Evolutionary conservation across 2,888 invertebrate species (phyloP).

Genomic region (Incurvaria masculella): DNA sequence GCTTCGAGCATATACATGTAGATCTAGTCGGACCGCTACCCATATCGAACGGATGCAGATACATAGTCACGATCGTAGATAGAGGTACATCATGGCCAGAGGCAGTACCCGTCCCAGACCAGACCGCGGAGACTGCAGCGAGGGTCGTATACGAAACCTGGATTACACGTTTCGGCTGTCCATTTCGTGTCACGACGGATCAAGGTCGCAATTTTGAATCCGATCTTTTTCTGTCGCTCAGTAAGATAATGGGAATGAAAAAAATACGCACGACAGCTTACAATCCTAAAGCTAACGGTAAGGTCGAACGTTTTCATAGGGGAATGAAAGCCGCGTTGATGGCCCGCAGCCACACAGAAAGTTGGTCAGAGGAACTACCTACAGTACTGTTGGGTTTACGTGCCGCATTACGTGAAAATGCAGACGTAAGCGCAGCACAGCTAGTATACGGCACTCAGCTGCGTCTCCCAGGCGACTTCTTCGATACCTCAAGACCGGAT

Average conservation of each 20-base stretch:
- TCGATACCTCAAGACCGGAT: neutral
- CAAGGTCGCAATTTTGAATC: conserved; percentile 28
- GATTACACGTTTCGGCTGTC: conserved; percentile 6
- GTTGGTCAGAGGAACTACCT: conserved; percentile 20
- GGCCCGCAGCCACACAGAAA: neutral
- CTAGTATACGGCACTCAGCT: conserved; percentile 1
- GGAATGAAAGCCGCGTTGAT: neutral
- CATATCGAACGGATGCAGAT: neutral
- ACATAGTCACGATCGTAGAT: conserved; percentile 15
- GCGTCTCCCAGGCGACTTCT: conserved; percentile 6
- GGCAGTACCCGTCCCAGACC: conserved; percentile 19
- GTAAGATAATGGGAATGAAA: conserved; percentile 11
- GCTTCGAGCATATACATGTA: conserved; percentile 11
- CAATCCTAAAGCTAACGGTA: neutral
- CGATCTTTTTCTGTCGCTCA: conserved; percentile 20
- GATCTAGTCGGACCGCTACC: conserved; percentile 16
- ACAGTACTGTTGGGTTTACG: conserved; percentile 19
- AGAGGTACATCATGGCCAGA: conserved; percentile 20
- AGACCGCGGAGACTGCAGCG: conserved; percentile 21
- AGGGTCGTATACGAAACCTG: conserved; percentile 14
- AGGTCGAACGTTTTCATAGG: neutral
- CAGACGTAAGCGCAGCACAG: conserved; percentile 2
- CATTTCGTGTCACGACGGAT: conserved; percentile 20
- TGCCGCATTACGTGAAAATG: conserved; percentile 1
- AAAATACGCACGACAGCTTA: neutral